Evolutionary conservation across 2,797 vertebrate genomes (phyloP).

Genomic region (Chaenodraco wilsoni): DNA sequence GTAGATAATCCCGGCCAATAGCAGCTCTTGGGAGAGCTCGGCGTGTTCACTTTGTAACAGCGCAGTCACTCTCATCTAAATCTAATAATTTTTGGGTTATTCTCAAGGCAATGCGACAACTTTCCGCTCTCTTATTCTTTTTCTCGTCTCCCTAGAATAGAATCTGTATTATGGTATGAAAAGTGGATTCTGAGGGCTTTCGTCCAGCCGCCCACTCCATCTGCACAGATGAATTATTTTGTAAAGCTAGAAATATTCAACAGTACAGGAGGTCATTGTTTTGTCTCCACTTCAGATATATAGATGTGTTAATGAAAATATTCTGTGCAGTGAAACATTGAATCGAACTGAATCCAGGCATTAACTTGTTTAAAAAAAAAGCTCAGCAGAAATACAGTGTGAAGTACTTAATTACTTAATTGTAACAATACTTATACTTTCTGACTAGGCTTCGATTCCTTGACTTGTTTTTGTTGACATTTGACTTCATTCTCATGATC

Average conservation of each 20-base stretch:
- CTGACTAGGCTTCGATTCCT: too few species aligned
- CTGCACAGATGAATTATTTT: constrained; percentile 47
- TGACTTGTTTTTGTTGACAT: too few species aligned
- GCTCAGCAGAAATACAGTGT: not conserved
- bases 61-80: constrained; percentile 43
- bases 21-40: constrained; percentile 14
- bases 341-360: too few species aligned
- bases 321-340: too few species aligned
- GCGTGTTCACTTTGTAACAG: constrained; percentile 24
- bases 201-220: constrained; percentile 28
- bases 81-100: constrained; percentile 61
- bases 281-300: too few species aligned
- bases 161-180: constrained; percentile 46
- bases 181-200: constrained; percentile 48
- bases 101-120: constrained; percentile 35
- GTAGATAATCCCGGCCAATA: constrained; percentile 43
- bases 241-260: constrained; percentile 38
- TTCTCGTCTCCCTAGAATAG: constrained; percentile 37
- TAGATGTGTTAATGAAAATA: not conserved
- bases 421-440: too few species aligned
- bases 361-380: not conserved
- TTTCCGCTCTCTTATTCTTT: constrained; percentile 28
- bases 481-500: too few species aligned
- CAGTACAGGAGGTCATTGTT: not conserved
- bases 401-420: too few species aligned